phyloP scores from a whole-genome alignment of 2,888 invertebrate genomes.

The Synanthedon formicaeformis region DNA sequence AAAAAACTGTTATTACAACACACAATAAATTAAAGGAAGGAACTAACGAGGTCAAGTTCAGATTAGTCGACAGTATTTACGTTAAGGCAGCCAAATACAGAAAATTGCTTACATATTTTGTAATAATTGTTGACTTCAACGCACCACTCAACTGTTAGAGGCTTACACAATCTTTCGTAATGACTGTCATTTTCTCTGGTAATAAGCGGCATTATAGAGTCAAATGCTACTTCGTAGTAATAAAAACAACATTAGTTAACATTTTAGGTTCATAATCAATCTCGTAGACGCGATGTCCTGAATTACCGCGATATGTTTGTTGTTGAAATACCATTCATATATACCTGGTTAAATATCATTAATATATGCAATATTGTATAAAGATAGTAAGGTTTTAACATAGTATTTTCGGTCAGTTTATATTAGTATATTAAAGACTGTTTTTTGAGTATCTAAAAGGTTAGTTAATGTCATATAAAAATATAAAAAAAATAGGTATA shows the following conservation, averaged over 20 bases:
- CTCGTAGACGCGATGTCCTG: background rate
- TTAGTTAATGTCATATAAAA: no score
- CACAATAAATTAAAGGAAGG: no score
- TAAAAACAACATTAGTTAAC: background rate
- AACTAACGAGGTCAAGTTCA: slow-evolving; percentile 12
- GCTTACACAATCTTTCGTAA: slow-evolving; percentile 1
- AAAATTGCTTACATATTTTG: slow-evolving; percentile 2
- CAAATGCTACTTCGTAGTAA: background rate
- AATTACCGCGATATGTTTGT: background rate
- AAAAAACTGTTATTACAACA: no score
- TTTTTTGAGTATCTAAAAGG: no score
- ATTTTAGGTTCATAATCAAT: background rate
- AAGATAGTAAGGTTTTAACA: no score
- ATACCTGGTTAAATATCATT: no score
- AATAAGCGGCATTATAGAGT: background rate
- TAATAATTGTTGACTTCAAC: background rate
- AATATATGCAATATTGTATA: no score
- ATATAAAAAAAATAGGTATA: no score
- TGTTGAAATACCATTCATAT: background rate
- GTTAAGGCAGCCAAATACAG: slow-evolving; percentile 9
- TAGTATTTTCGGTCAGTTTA: no score
- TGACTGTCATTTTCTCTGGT: background rate
- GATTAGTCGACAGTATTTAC: slow-evolving; percentile 6
- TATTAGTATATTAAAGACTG: no score
- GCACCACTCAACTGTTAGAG: background rate